phyloP scores from a whole-genome alignment of 2,113 vertebrate genomes.

The Solea solea region DNA sequence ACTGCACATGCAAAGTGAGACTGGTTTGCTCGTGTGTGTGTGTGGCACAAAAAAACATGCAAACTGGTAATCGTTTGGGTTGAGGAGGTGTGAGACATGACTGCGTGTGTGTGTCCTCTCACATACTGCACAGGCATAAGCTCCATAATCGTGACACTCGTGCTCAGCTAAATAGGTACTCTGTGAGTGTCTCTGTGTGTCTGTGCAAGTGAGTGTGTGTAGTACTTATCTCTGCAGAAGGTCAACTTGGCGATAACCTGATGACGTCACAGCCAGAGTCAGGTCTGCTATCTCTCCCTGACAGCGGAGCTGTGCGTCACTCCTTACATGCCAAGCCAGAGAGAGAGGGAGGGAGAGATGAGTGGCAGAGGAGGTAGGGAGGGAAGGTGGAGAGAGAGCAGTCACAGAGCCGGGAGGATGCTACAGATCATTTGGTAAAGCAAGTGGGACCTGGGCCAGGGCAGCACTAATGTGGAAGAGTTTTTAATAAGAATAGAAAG shows the following conservation, averaged over 20 bases:
- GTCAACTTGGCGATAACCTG: conserved; percentile 65
- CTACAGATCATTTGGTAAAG: conserved; percentile 48
- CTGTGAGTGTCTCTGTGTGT: too few relatives aligned
- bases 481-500: conserved; percentile 59
- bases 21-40: too few relatives aligned
- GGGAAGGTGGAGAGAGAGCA: conserved; percentile 20
- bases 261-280: conserved; percentile 65
- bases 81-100: too few relatives aligned
- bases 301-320: conserved; percentile 70
- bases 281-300: conserved; percentile 60
- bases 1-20: too few relatives aligned
- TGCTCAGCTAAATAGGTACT: too few relatives aligned
- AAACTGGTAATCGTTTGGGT: too few relatives aligned
- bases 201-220: neutral
- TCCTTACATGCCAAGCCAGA: conserved; percentile 33
- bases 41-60: too few relatives aligned
- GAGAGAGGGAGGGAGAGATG: conserved; percentile 22
- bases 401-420: conserved; percentile 40
- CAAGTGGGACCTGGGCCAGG: conserved; percentile 50
- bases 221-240: conserved; percentile 44
- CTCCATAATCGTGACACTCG: too few relatives aligned
- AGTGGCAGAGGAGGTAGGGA: conserved; percentile 18
- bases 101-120: too few relatives aligned
- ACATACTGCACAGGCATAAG: too few relatives aligned
- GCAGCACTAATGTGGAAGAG: conserved; percentile 34